A percentile compares a stretch with the other conserved stretches of the same genome.
These are phyloP conservation scores for Oreochromis aureus DNA, from an alignment of 2,113 vertebrate species.

Conservation along the genomic window DNA sequence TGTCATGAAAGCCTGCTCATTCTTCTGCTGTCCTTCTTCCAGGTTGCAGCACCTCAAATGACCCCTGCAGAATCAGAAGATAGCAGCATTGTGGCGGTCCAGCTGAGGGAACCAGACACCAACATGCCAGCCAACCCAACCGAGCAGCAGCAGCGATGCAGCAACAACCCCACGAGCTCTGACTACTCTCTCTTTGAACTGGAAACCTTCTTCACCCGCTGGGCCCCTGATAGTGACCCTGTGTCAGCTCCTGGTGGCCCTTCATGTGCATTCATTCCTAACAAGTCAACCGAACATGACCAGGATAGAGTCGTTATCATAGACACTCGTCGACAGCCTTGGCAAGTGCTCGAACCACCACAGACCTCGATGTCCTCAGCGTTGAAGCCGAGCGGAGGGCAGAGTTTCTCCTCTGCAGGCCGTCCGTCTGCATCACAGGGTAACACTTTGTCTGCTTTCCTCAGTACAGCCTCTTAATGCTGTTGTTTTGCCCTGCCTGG, in stretches of 20 bases:
- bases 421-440: not conserved
- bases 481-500: not conserved
- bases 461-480: not conserved
- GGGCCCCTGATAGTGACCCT: conserved; percentile 39
- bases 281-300: conserved; percentile 14
- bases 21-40: not conserved
- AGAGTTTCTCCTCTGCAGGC: not conserved
- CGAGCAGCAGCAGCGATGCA: not conserved
- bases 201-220: conserved; percentile 55
- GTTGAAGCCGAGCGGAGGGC: not conserved
- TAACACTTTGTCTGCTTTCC: not conserved
- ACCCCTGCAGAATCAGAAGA: not conserved
- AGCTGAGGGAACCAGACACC: conserved; percentile 18
- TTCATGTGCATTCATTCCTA: conserved; percentile 26
- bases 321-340: not conserved
- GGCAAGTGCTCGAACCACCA: not conserved
- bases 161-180: not conserved
- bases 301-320: conserved; percentile 44
- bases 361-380: not conserved
- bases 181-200: conserved; percentile 59
- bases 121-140: conserved; percentile 1
- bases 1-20: not conserved
- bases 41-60: conserved; percentile 5
- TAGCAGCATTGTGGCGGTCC: not conserved
- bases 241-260: not conserved